Base-by-base conservation (phyloP, 2,797 vertebrate species). In the Mallotus villosus region DNA sequence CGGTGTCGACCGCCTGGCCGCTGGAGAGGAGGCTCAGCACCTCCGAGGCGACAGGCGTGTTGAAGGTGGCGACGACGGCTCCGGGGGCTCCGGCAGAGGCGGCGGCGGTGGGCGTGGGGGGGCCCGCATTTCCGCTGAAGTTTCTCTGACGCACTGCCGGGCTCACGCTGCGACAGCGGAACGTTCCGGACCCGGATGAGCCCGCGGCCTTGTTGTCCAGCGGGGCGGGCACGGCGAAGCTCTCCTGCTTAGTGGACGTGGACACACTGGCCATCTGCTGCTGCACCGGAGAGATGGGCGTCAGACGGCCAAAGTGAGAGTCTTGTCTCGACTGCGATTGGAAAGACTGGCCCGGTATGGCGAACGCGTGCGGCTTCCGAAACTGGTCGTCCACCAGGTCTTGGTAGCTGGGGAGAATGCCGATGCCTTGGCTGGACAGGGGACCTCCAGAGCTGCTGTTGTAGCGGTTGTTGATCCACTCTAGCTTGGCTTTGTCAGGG, bases 381-480 rank as follows among this genome's bases (percentile, higher is more conserved):
- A 99, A 99, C 79, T 96, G 96, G 89, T 99, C 97, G 67, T 99
- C 97, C 58, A 98, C 95, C 70, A 98, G 90, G 82, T 99, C 97
- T 87, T 99, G 97, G 83, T 99, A 99, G 91, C 95, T 98, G 1
- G 97, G 95, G 51, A 99, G 92, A 79, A 99, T 94, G 72, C 95
- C 93, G 6, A 94, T 91, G 78, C 91, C 89, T 0, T 97, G 96
- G 89, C 89, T 96, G 29, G 95, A 91, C 0, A 97, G 91, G 57
- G 87, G 94, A n/a, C 92, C 91, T 6, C 94, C 51, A 1, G 89
- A 92, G 85, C 91, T 93, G 3, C 95, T 94, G 74, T 87, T 86
- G 72, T 99, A 99, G 81, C 97, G 95, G 3, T 96, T 97, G 87
- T 97, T 98, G 92, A 98, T 98, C 97, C 97, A 98, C 75, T 99